phyloP scores from a whole-genome alignment of 2,888 invertebrate genomes.

The Argyresthia albistria region DNA sequence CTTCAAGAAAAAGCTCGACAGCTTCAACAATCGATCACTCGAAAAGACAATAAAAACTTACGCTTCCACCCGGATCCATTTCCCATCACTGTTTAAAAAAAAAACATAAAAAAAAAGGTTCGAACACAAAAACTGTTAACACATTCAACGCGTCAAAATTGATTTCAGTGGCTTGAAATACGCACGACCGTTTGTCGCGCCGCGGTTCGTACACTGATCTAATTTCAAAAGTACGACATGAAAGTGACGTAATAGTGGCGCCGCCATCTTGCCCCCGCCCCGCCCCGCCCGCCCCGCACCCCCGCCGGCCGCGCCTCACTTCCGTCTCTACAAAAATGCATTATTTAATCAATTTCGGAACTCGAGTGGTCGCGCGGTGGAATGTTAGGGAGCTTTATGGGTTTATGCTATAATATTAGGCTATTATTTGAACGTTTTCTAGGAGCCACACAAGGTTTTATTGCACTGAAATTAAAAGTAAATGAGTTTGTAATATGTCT shows the following conservation, averaged over 20 bases:
- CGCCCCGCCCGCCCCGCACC: slow-evolving; percentile 17
- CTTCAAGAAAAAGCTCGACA: slow-evolving; percentile 4
- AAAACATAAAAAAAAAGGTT: slow-evolving; percentile 17
- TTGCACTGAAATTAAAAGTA: too few species aligned
- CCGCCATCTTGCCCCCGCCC: slow-evolving; percentile 48
- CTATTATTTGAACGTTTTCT: too few species aligned
- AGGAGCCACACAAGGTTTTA: too few species aligned
- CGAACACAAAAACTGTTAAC: slow-evolving; percentile 28
- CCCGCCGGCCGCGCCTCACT: slow-evolving; percentile 40
- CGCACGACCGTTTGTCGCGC: slow-evolving; percentile 25
- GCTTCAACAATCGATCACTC: slow-evolving; percentile 3
- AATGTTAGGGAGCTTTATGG: not conserved
- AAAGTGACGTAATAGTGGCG: slow-evolving; percentile 59
- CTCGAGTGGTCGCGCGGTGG: slow-evolving; percentile 1
- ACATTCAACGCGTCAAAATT: slow-evolving; percentile 23
- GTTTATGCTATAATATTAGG: not conserved
- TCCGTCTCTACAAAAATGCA: slow-evolving; percentile 48
- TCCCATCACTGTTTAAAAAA: slow-evolving; percentile 13
- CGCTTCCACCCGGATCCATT: not conserved
- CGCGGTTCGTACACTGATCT: slow-evolving; percentile 58
- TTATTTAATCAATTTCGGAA: slow-evolving; percentile 50
- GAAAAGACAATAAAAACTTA: slow-evolving; percentile 3
- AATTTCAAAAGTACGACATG: slow-evolving; percentile 52
- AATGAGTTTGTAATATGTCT: too few species aligned
- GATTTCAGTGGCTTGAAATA: not conserved